A percentile compares a stretch with the other conserved stretches of the same genome.
phyloP scores from a whole-genome alignment of 1,140 invertebrate species.

The Bombus vancouverensis region DNA sequence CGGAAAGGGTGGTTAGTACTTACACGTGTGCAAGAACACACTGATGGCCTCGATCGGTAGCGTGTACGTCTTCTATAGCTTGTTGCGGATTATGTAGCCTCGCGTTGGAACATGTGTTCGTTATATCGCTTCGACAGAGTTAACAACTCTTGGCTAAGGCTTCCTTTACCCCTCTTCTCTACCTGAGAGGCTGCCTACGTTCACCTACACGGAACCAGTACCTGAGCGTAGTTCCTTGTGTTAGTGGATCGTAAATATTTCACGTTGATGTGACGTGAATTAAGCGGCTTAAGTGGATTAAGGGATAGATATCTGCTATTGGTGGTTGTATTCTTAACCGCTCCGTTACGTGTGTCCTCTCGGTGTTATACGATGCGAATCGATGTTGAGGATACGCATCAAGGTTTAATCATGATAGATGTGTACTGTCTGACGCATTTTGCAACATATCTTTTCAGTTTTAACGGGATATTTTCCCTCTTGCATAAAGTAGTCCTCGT shows the following conservation, averaged over 20 bases:
- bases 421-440: too few species aligned
- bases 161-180: constrained; percentile 56
- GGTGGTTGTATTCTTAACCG: constrained; percentile 60
- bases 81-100: constrained; percentile 80
- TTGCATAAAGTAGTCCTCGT: neutral
- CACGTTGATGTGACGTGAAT: constrained; percentile 80
- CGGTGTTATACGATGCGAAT: constrained; percentile 27
- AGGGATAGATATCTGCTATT: constrained; percentile 60
- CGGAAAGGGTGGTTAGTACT: neutral
- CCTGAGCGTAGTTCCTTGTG: constrained; percentile 30
- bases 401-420: neutral
- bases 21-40: constrained; percentile 2
- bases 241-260: constrained; percentile 80
- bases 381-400: constrained; percentile 31
- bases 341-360: neutral
- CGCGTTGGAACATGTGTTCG: constrained; percentile 80
- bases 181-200: constrained; percentile 55
- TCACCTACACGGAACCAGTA: constrained; percentile 51
- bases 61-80: constrained; percentile 67
- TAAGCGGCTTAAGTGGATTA: constrained; percentile 81
- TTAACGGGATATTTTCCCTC: neutral
- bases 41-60: neutral
- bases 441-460: neutral
- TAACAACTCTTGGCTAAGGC: constrained; percentile 77
- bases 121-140: constrained; percentile 78